Evolutionary conservation across 2,888 invertebrate genomes (phyloP), one percentile per base, ranked within the genome.

Genomic region (Epistrophe eligans): DNA sequence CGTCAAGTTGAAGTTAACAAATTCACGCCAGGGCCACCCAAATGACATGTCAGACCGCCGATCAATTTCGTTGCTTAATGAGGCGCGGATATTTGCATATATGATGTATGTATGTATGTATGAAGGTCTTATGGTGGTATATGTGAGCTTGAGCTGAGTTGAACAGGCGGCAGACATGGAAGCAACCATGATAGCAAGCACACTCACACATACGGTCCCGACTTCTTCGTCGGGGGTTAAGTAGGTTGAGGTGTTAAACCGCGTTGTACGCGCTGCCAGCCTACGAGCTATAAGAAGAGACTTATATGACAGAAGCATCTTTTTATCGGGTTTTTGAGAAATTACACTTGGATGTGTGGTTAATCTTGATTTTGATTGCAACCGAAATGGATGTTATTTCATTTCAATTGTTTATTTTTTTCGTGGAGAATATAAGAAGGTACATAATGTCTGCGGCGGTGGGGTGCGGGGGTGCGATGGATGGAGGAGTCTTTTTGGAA

Each of bases 11-110:
- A 92, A 91, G 91, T 92, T 91, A 91, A 92, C 91, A 91, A 91
- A 91, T 91, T 91, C 92, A 91, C 91, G 91, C 91, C 91, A 91
- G 89, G 92, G 91, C 91, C 91, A 91, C 91, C 92, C 91, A 91
- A 89, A 88, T 88, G 87, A 87, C 87, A 87, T 83, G 87, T 87
- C 87, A 83, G 83, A 79, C 83, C 80, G 88, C 88, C 88, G 90
- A 91, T 91, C 92, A 92, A 91, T 91, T 92, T 91, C 89, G 91
- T 90, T 90, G 91, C 91, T 91, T 91, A 91, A 91, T 91, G 91
- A 92, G 91, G 89, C 88, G 87, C 87, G 87, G 87, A 87, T 87
- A 87, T 87, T 87, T 87, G 87, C 87, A 87, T 87, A 87, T 76
- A 76, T 38, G 72, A 17, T 24, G 24, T 24, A 24, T 24, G n/a